A percentile compares a stretch with the other conserved stretches of the same genome.
Conservation (phyloP, 1,140 invertebrate species). For the Chionoecetes opilio region DNA sequence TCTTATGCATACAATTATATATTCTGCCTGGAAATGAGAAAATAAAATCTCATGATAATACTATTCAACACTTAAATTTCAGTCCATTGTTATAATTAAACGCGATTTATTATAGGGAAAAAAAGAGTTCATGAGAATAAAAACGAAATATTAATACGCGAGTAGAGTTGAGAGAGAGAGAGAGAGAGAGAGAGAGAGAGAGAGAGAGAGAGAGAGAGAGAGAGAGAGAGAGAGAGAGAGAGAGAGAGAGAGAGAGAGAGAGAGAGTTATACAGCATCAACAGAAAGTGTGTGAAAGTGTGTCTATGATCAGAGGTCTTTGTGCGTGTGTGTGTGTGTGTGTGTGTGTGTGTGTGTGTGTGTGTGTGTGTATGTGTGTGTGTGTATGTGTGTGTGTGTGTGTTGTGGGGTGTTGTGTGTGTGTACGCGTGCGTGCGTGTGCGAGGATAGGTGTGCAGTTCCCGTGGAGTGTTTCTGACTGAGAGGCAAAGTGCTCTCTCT, state of each 20-base stretch:
- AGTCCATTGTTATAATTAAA: neutral
- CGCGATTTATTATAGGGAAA: too few relatives aligned
- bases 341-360: neutral
- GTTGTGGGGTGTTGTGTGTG: neutral
- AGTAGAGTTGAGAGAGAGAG: neutral
- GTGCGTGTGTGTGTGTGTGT: neutral
- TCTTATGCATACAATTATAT: neutral
- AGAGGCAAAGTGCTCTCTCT: neutral
- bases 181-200: conserved; percentile 8
- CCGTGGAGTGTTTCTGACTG: neutral
- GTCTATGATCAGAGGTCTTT: neutral
- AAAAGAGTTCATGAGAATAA: too few relatives aligned
- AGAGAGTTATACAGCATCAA: too few relatives aligned
- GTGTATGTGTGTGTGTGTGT: neutral
- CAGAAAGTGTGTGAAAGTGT: neutral
- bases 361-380: neutral
- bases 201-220: conserved; percentile 8
- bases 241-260: conserved; percentile 1
- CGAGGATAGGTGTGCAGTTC: neutral
- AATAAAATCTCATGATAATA: neutral
- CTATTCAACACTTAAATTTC: neutral
- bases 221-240: conserved; percentile 17
- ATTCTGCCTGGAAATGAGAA: too few relatives aligned
- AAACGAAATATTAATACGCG: neutral
- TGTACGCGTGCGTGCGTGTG: neutral